phyloP scores from a whole-genome alignment of 1,140 invertebrate species.

The Euwallacea similis region DNA sequence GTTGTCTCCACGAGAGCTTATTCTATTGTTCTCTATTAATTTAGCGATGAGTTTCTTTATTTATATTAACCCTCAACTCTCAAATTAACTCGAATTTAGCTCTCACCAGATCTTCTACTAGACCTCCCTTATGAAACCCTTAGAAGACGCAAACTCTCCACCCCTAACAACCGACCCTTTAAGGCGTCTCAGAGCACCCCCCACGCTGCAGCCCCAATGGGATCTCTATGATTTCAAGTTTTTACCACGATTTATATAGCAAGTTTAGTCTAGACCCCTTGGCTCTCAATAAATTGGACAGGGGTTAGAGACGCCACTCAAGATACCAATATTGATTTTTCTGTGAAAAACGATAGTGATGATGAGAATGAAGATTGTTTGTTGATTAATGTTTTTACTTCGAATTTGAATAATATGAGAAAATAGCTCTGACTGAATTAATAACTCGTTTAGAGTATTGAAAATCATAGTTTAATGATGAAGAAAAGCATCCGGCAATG shows the following conservation, averaged over 20 bases:
- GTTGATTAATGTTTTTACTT: slow-evolving; percentile 25
- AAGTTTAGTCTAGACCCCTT: slow-evolving; percentile 18
- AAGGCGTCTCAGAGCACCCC: slow-evolving; percentile 30
- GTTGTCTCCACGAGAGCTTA: no score
- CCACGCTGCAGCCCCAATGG: slow-evolving; percentile 25
- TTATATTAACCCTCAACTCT: no score
- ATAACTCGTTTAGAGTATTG: no score
- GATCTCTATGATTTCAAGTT: slow-evolving; percentile 23
- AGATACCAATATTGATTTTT: slow-evolving; percentile 24
- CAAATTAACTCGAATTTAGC: not conserved
- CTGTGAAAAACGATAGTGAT: slow-evolving; percentile 28
- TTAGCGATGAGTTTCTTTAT: no score
- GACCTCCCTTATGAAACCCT: slow-evolving; percentile 25
- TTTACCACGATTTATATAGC: no score
- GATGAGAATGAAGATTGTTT: slow-evolving; percentile 33
- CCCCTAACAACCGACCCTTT: slow-evolving; percentile 12
- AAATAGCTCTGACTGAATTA: no score
- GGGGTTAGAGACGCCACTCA: slow-evolving; percentile 18
- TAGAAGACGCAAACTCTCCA: slow-evolving; percentile 2
- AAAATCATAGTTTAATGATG: no score
- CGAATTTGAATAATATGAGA: no score
- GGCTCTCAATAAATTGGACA: slow-evolving; percentile 10
- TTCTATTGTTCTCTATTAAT: no score
- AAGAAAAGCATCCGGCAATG: slow-evolving; percentile 55
- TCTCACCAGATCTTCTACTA: slow-evolving; percentile 18